Conservation (phyloP, 1,140 invertebrate genomes). For the Drosophila pseudoananassae region DNA sequence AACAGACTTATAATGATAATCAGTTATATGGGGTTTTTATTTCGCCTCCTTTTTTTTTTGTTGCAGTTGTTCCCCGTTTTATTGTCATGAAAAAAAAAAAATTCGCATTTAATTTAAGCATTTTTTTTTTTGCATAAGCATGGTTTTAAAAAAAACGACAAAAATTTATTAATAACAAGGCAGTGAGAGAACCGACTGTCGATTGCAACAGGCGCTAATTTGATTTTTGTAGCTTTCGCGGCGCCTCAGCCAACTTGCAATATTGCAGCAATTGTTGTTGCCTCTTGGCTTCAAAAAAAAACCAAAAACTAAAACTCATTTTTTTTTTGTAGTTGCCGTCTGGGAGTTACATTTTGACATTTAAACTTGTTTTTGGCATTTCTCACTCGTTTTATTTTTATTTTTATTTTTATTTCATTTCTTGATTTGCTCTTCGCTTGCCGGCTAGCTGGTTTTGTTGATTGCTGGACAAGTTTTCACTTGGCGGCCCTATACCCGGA, state of each 20-base stretch:
- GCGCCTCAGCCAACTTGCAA: conserved; percentile 65
- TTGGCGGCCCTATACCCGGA: conserved; percentile 33
- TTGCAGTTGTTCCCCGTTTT: conserved; percentile 43
- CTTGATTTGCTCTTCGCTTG: conserved; percentile 69
- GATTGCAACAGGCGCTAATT: conserved; percentile 79
- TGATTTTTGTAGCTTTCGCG: conserved; percentile 71
- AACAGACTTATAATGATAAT: conserved; percentile 69
- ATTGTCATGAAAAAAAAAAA: no score
- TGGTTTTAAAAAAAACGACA: conserved; percentile 33
- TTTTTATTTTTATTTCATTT: conserved; percentile 71
- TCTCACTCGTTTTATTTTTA: conserved; percentile 33
- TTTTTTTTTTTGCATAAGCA: conserved; percentile 57
- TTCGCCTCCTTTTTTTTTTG: conserved; percentile 16
- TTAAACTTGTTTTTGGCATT: conserved; percentile 79
- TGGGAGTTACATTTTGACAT: conserved; percentile 76
- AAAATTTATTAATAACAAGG: neutral
- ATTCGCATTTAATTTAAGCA: conserved; percentile 67
- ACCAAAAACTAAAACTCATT: no score
- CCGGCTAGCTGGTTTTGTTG: conserved; percentile 45
- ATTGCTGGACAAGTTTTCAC: conserved; percentile 41
- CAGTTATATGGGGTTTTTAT: conserved; percentile 50
- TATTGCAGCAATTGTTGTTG: conserved; percentile 37
- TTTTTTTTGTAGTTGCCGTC: conserved; percentile 22
- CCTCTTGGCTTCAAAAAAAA: no score
- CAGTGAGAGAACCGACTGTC: conserved; percentile 51